These are phyloP conservation scores for Zootoca vivipara DNA, from an alignment of 2,113 vertebrate genomes.

Conservation along the genomic window DNA sequence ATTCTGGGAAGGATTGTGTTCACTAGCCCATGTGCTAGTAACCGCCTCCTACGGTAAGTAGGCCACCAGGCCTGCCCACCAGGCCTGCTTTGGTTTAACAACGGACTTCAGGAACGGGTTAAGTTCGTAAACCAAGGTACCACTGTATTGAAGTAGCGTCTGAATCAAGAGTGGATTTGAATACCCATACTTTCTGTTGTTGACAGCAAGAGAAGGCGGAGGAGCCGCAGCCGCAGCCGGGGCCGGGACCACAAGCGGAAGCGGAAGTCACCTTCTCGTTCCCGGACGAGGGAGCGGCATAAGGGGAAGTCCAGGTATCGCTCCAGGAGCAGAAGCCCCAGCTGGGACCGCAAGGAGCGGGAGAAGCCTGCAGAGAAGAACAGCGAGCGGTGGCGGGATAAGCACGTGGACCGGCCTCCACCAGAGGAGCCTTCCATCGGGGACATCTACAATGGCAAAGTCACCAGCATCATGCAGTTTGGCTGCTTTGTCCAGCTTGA, in stretches of 20 bases:
- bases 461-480: constrained; percentile 99
- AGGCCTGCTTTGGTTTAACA: no score
- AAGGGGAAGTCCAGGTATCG: constrained; percentile 73
- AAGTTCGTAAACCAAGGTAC: no score
- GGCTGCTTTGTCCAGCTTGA: constrained; percentile 98
- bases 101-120: no score
- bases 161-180: background rate
- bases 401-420: constrained; percentile 91
- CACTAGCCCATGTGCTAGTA: no score
- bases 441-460: constrained; percentile 96
- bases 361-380: constrained; percentile 66
- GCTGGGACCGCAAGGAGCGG: constrained; percentile 75
- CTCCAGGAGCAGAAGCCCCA: constrained; percentile 83
- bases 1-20: background rate
- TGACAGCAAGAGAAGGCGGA: constrained; percentile 79
- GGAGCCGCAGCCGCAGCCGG: constrained; percentile 75
- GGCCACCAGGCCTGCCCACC: no score
- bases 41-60: no score
- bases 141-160: background rate
- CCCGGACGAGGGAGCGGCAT: constrained; percentile 81
- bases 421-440: constrained; percentile 95
- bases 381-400: constrained; percentile 90
- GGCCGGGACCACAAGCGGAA: constrained; percentile 74
- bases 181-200: constrained; percentile 20
- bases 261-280: constrained; percentile 79